Percentiles rank a stretch among this genome's conserved stretches.
These are phyloP conservation scores for Mellivora capensis DNA, from an alignment of 2,113 vertebrate species.

Conservation along the genomic window DNA sequence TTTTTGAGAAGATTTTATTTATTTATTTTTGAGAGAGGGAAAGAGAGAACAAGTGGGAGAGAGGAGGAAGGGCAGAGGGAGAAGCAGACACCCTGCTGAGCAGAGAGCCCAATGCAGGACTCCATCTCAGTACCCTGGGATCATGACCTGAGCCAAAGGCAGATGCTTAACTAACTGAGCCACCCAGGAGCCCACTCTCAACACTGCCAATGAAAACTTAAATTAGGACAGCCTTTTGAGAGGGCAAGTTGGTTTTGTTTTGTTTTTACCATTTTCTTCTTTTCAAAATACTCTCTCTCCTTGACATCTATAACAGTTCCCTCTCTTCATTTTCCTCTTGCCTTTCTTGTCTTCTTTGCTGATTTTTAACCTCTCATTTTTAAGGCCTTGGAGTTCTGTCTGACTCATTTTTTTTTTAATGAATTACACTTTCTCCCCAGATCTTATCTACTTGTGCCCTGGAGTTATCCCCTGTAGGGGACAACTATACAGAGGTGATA, in stretches of 20 bases:
- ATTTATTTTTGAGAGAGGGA: too few relatives aligned
- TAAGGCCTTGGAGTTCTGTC: not conserved
- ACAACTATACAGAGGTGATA: not conserved
- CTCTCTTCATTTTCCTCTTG: constrained; percentile 14
- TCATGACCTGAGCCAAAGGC: too few relatives aligned
- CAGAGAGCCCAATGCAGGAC: too few relatives aligned
- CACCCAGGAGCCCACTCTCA: not conserved
- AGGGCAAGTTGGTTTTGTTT: not conserved
- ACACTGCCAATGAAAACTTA: not conserved
- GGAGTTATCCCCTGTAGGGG: not conserved
- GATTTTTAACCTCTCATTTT: not conserved
- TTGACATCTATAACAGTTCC: not conserved
- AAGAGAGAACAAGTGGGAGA: too few relatives aligned
- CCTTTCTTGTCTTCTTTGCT: not conserved
- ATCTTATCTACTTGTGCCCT: not conserved
- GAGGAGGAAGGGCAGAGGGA: too few relatives aligned
- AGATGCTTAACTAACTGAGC: too few relatives aligned
- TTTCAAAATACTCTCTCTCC: constrained; percentile 12
- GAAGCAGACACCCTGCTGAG: too few relatives aligned
- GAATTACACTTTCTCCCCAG: not conserved
- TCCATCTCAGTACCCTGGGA: too few relatives aligned
- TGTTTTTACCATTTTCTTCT: not conserved
- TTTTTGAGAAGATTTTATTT: too few relatives aligned
- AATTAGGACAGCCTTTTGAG: not conserved
- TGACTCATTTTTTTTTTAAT: not conserved